phyloP scores from a whole-genome alignment of 2,113 vertebrate species.

The Ailuropoda melanoleuca region DNA sequence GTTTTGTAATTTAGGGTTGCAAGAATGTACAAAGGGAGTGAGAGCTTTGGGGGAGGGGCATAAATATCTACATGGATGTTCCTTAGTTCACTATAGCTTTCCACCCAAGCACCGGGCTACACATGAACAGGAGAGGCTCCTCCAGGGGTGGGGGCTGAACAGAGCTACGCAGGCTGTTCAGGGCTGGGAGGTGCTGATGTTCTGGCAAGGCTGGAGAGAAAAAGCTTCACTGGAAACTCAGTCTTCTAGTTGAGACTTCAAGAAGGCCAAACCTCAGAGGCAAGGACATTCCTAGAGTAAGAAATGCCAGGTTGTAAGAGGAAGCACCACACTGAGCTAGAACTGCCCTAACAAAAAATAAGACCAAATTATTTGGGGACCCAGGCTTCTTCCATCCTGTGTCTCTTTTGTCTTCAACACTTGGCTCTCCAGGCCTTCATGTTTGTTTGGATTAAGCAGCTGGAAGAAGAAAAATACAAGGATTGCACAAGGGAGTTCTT shows the following conservation, averaged over 20 bases:
- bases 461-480: neutral
- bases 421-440: neutral
- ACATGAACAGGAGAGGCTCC: neutral
- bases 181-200: neutral
- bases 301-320: neutral
- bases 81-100: neutral
- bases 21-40: neutral
- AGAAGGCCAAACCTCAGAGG: neutral
- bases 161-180: neutral
- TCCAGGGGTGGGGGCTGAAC: neutral
- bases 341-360: neutral
- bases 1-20: neutral
- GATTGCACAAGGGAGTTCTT: fast-evolving
- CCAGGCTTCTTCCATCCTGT: neutral
- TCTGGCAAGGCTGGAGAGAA: neutral
- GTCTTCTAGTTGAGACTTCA: neutral
- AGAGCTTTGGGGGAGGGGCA: neutral
- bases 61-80: neutral
- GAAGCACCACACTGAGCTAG: neutral
- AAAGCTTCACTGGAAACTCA: neutral
- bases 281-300: neutral
- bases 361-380: neutral
- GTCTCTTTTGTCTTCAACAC: neutral
- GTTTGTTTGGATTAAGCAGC: neutral
- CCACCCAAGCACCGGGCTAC: neutral